Percentiles rank a stretch among this genome's conserved stretches.
phyloP scores from a whole-genome alignment of 92 coral and sea anemone genomes.

The Galaxea fascicularis region DNA sequence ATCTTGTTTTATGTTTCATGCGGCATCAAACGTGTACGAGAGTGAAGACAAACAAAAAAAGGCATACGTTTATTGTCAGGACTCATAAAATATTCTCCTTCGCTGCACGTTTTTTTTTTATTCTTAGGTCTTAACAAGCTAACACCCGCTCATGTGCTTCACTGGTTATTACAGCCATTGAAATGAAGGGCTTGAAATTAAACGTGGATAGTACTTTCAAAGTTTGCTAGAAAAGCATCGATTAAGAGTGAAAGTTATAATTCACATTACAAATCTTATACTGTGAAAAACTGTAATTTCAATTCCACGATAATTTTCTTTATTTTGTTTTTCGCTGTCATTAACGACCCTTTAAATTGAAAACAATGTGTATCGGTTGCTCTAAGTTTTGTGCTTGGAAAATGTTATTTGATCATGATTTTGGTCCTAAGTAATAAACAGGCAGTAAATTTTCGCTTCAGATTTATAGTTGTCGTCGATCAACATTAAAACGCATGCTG shows the following conservation, averaged over 20 bases:
- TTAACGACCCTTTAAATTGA: too few species aligned
- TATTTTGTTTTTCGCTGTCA: not conserved
- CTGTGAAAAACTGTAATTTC: not conserved
- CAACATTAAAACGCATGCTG: too few species aligned
- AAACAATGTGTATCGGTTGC: too few species aligned
- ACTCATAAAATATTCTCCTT: not conserved
- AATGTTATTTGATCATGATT: too few species aligned
- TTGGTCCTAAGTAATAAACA: too few species aligned
- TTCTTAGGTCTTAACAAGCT: slow-evolving; percentile 1
- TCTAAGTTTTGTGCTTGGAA: too few species aligned
- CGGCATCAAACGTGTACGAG: not conserved
- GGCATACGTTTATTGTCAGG: not conserved
- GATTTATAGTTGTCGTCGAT: too few species aligned
- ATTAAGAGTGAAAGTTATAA: not conserved
- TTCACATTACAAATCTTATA: not conserved
- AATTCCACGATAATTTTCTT: slow-evolving; percentile 3
- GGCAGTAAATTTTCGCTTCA: too few species aligned
- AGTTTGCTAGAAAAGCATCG: not conserved
- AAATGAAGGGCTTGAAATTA: not conserved
- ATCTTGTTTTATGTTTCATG: not conserved
- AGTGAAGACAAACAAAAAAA: slow-evolving; percentile 3
- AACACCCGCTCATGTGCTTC: not conserved
- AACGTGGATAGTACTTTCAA: not conserved
- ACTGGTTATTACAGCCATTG: not conserved
- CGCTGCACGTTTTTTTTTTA: not conserved